Conservation (phyloP, 2,888 invertebrate genomes). For the Neocrepidodera transversa region DNA sequence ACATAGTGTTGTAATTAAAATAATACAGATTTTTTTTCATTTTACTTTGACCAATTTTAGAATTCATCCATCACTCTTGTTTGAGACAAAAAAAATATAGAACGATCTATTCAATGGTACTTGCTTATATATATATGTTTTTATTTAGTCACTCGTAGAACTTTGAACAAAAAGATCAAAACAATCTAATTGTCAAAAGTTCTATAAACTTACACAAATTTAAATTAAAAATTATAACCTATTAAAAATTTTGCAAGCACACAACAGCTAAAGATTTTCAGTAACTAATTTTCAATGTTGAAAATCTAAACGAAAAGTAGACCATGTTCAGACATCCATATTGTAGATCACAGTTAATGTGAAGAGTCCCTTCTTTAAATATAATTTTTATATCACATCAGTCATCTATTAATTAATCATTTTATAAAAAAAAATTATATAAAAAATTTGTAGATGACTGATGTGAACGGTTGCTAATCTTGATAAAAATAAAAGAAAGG, state of each 20-base stretch:
- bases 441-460: slow-evolving; percentile 14
- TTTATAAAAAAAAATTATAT: no score
- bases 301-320: slow-evolving; percentile 36
- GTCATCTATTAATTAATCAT: no score
- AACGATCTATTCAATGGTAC: no score
- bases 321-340: slow-evolving; percentile 50
- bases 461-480: slow-evolving; percentile 14
- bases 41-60: no score
- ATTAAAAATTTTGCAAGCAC: slow-evolving; percentile 41
- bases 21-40: no score
- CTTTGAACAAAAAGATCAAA: not conserved
- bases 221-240: not conserved
- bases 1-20: no score
- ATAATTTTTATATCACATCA: slow-evolving; percentile 38
- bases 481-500: slow-evolving; percentile 13
- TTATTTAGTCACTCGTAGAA: not conserved
- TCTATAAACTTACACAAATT: not conserved
- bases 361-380: slow-evolving; percentile 56
- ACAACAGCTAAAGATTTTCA: slow-evolving; percentile 38
- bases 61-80: no score
- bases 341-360: slow-evolving; percentile 61
- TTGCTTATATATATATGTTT: no score
- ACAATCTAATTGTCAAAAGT: not conserved
- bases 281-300: slow-evolving; percentile 14
- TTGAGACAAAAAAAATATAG: no score